A percentile compares a stretch with the other conserved stretches of the same genome.
Conservation (phyloP, 2,888 invertebrate genomes). For the Acrobasis consociella region DNA sequence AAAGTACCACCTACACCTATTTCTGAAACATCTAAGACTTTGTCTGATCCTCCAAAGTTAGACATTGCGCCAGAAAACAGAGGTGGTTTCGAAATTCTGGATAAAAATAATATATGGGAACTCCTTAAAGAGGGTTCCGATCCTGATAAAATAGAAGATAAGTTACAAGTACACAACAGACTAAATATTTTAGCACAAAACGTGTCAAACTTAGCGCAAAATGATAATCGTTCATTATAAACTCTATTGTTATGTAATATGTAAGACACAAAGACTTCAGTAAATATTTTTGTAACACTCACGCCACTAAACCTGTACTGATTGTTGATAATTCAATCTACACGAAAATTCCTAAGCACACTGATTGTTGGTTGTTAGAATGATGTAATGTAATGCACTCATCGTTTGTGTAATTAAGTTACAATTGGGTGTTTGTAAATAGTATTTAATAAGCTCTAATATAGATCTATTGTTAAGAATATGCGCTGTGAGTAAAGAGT, state of each 20-base stretch:
- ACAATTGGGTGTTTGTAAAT: conserved; percentile 64
- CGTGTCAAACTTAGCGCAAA: conserved; percentile 49
- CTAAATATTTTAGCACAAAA: conserved; percentile 58
- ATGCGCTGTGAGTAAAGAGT: conserved; percentile 71
- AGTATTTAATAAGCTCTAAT: conserved; percentile 53
- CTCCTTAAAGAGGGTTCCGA: conserved; percentile 82
- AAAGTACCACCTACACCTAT: conserved; percentile 73
- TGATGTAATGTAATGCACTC: conserved; percentile 54
- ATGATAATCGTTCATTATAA: conserved; percentile 74
- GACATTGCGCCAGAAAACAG: conserved; percentile 76
- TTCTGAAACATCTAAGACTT: conserved; percentile 75
- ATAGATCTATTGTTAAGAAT: conserved; percentile 51
- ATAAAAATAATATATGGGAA: conserved; percentile 84
- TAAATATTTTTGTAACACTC: conserved; percentile 77
- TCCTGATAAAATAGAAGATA: conserved; percentile 66
- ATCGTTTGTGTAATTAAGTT: conserved; percentile 54
- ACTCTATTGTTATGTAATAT: conserved; percentile 71
- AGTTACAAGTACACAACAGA: conserved; percentile 61
- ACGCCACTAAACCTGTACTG: conserved; percentile 45
- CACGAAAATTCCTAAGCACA: conserved; percentile 61
- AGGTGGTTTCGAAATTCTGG: conserved; percentile 81
- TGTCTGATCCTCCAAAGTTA: conserved; percentile 53
- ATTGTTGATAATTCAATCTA: conserved; percentile 45
- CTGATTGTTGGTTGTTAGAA: conserved; percentile 68
- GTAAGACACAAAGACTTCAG: conserved; percentile 76